Base-by-base conservation (phyloP, 2,113 vertebrate genomes). In the Chaenocephalus aceratus region DNA sequence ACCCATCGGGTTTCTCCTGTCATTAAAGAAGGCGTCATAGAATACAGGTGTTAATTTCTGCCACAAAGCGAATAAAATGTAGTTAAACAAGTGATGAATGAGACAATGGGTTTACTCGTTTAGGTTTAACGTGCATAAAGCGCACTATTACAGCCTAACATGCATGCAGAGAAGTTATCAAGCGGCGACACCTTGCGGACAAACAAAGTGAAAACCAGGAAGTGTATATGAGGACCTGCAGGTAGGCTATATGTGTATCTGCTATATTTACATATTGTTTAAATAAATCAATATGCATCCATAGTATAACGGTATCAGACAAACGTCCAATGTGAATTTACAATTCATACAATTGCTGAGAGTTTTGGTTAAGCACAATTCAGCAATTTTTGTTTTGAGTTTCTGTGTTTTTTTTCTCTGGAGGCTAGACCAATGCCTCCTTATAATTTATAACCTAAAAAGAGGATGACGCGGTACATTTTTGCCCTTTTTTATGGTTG, bases 171-270 rank as follows among this genome's bases (percentile, higher is more conserved):
- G 64, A 72, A 66, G 76, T 41, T 45, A 0, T 52, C 30, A 48
- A 26, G 36, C 14, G 63, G 30, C 68, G 92, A 89, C 92, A 86
- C 75, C 89, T 8, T 53, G 89, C 54, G 93, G 90, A 16, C 57
- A 83, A 54, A 58, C 7, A 8, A 45, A 6, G 72, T 65, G 71
- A 51, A 59, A 46, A 77, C 18, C 52, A 30, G 68, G 18, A 41
- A 11, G 36, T 69, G n/a, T 11, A 16, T 44, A 13, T 23, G 0
- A n/a, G 36, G 36, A 41, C 36, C 36, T 41, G 36, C 36, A 6
- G 36, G 36, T 41, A 21, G 21, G 21, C 21, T 21, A 30, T 30
- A 41, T 41, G 36, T 41, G 36, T 41, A 41, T 41, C 36, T 41
- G 36, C 36, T 41, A 7, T 41, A 41, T 8, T 41, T 41, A 41